Percentiles rank a stretch among this genome's conserved stretches.
Evolutionary conservation across 2,888 invertebrate species (phyloP).

Genomic region (Cartodere bifasciata): DNA sequence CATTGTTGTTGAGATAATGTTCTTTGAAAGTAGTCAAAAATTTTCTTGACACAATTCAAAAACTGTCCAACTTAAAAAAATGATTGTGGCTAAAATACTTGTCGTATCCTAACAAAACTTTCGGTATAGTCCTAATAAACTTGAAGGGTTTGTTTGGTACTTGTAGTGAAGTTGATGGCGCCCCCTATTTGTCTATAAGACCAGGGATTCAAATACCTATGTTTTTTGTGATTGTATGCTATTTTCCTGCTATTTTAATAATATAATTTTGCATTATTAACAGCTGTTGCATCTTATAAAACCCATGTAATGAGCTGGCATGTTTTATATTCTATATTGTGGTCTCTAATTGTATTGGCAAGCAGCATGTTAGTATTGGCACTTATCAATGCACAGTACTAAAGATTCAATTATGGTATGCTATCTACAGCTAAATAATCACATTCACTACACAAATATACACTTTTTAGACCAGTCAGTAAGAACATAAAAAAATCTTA

Average conservation of each 20-base stretch:
- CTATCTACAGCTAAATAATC: constrained; percentile 13
- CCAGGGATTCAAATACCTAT: constrained; percentile 7
- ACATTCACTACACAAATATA: constrained; percentile 3
- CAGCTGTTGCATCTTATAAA: constrained; percentile 28
- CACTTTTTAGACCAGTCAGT: background rate
- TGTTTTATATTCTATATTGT: constrained; percentile 34
- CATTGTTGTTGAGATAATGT: too few relatives aligned
- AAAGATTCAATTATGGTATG: constrained; percentile 29
- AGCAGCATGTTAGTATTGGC: constrained; percentile 37
- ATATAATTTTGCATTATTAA: too few relatives aligned
- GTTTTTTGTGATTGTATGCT: constrained; percentile 8
- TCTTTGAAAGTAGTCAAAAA: too few relatives aligned
- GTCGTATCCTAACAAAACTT: too few relatives aligned
- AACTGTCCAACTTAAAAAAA: too few relatives aligned
- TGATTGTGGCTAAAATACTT: too few relatives aligned
- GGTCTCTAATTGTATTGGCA: constrained; percentile 36
- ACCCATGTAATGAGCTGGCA: constrained; percentile 35
- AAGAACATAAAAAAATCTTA: too few relatives aligned
- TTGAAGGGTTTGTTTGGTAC: too few relatives aligned
- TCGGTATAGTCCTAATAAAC: too few relatives aligned
- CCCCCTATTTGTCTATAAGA: constrained; percentile 3
- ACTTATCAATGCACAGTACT: constrained; percentile 36
- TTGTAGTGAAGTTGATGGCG: too few relatives aligned
- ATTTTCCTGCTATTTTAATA: too few relatives aligned
- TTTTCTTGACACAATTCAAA: too few relatives aligned